These are phyloP conservation scores for Paralvinella palmiformis DNA, from an alignment of 1,140 invertebrate species.

Conservation along the genomic window DNA sequence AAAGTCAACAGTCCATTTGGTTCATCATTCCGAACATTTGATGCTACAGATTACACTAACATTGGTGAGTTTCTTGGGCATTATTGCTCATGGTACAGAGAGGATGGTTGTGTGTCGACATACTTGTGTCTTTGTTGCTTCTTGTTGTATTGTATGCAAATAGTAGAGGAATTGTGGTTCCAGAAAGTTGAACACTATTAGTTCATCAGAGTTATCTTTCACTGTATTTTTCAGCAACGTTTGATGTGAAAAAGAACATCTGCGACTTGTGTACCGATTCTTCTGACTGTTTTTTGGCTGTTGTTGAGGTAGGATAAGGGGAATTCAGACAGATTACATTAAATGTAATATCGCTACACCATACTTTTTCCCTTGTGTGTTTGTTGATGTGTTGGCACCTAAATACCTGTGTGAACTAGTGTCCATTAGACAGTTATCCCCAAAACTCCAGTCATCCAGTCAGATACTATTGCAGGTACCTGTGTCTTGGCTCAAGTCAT, in stretches of 20 bases:
- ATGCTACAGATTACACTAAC: slow-evolving; percentile 86
- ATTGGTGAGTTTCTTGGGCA: slow-evolving; percentile 63
- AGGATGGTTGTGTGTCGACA: not conserved
- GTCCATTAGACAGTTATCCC: not conserved
- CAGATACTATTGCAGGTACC: not conserved
- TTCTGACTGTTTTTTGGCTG: slow-evolving; percentile 61
- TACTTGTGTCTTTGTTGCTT: not conserved
- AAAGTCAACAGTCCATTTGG: slow-evolving; percentile 60
- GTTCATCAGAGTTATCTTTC: not conserved
- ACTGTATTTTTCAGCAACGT: slow-evolving; percentile 61
- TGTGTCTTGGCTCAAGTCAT: not conserved
- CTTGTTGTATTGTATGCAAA: not conserved
- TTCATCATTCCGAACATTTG: slow-evolving; percentile 88
- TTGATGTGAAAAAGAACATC: slow-evolving; percentile 70
- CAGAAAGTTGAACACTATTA: not conserved
- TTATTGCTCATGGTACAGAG: not conserved
- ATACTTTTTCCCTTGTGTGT: not conserved
- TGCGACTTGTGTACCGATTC: slow-evolving; percentile 51
- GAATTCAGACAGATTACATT: not conserved
- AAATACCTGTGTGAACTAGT: not conserved
- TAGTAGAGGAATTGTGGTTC: not conserved
- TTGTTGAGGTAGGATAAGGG: slow-evolving; percentile 50
- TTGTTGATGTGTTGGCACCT: not conserved
- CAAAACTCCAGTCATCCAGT: not conserved
- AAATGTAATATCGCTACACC: not conserved